These are phyloP conservation scores for Capreolus pygargus DNA, from an alignment of 2,113 vertebrate species.

Conservation along the genomic window DNA sequence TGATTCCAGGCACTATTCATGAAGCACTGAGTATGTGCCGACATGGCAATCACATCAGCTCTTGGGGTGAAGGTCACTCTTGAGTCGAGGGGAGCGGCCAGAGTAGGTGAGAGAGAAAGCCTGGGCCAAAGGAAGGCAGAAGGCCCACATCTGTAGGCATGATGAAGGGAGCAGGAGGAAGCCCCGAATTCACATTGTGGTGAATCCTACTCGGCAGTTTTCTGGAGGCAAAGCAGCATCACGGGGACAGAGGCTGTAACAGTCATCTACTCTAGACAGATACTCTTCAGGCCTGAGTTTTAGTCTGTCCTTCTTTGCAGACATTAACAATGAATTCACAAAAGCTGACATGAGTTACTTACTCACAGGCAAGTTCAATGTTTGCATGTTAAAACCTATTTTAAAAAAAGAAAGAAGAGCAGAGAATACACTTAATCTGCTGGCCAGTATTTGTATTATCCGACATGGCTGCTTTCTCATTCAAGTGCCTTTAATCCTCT, in stretches of 20 bases:
- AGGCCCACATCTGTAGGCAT: background rate
- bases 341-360: background rate
- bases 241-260: background rate
- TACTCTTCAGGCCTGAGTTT: background rate
- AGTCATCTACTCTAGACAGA: background rate
- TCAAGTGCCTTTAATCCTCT: conserved; percentile 31
- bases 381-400: background rate
- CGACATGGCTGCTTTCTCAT: background rate
- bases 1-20: background rate
- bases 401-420: background rate
- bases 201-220: background rate
- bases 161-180: background rate
- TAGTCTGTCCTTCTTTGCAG: background rate
- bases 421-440: background rate
- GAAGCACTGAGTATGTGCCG: background rate
- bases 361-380: background rate
- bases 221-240: background rate
- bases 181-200: fast-evolving
- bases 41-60: background rate
- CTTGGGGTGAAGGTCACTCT: background rate
- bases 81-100: background rate
- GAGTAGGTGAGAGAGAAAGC: background rate
- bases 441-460: background rate
- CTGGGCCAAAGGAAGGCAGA: background rate
- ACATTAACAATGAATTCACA: background rate